Base-by-base conservation (phyloP, 2,888 invertebrate genomes). In the Hirtodrosophila confusa region DNA sequence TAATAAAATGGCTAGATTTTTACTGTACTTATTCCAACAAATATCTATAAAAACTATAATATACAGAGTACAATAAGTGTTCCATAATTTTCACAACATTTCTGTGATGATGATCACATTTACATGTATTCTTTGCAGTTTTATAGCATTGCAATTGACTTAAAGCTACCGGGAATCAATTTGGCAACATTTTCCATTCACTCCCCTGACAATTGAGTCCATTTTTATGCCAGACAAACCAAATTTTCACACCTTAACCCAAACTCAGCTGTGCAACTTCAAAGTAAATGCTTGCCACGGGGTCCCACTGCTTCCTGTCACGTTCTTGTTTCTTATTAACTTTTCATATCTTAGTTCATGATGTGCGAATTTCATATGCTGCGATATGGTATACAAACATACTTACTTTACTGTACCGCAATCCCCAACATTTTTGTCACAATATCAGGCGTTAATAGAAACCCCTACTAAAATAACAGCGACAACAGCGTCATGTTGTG, bases 301-400 rank as follows among this genome's bases (percentile, higher is more conserved):
- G 76, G 73, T 61, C 70, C 75, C 54, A 39, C 54, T 51, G 72
- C 48, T 50, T 55, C 66, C 72, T 66, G 71, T 76, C 80, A 84
- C 80, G 80, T 86, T 63, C 39, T 50, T 50, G 51, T 37, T 74
- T 63, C 78, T 85, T 82, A 80, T 85, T 84, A 82, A 82, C 82
- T 78, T 85, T 82, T 75, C 74, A 80, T 80, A 84, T 68, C 57
- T 67, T 36, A 54, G 45, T 57, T 71, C 69, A 84, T 80, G 82
- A 77, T 75, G 75, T 69, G 82, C 51, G 75, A 77, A 86, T 60
- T 69, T 65, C 78, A 66, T 69, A 68, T 84, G 61, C 58, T 70
- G 9, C 44, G 27, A 51, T 35, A 37, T 8, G 3, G 60, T 31
- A 78, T 48, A 49, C 53, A 45, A 60, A 45, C 74, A 60, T 56